Conservation (phyloP, 1,140 invertebrate species). For the Zaprionus tsacasi region DNA sequence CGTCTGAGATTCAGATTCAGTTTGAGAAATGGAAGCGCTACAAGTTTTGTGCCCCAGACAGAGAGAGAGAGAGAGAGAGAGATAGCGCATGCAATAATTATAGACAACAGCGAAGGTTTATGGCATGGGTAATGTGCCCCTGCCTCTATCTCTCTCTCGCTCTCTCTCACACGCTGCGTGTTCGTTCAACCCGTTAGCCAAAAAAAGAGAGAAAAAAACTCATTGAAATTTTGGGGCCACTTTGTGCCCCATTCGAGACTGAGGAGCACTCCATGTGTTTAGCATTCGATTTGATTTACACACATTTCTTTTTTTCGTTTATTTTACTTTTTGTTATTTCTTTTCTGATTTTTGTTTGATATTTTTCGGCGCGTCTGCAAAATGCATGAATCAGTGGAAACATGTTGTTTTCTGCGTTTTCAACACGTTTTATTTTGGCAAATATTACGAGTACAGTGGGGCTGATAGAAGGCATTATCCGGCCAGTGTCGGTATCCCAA, state of each 20-base stretch:
- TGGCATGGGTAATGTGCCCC: conserved; percentile 12
- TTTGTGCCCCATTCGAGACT: conserved; percentile 45
- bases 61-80: conserved; percentile 4
- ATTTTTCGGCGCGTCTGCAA: conserved; percentile 35
- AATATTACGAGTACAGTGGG: not conserved
- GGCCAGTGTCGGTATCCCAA: no score
- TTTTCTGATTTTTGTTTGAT: conserved; percentile 23
- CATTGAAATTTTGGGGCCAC: conserved; percentile 64
- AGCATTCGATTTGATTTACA: conserved; percentile 75
- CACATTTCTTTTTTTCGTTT: conserved; percentile 31
- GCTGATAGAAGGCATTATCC: not conserved
- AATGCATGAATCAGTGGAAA: conserved; percentile 59
- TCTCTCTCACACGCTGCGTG: conserved; percentile 6
- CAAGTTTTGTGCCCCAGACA: conserved; percentile 58
- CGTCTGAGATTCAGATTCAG: conserved; percentile 32
- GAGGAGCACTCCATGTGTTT: conserved; percentile 66
- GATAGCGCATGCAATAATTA: conserved; percentile 57
- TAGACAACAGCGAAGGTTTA: conserved; percentile 47
- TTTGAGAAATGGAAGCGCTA: conserved; percentile 62
- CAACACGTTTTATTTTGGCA: conserved; percentile 57
- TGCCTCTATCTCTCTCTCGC: not conserved
- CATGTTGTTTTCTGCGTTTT: conserved; percentile 59
- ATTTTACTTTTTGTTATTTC: conserved; percentile 6
- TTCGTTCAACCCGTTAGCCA: conserved; percentile 55
- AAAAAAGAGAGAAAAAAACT: conserved; percentile 17